A percentile compares a stretch with the other conserved stretches of the same genome.
phyloP scores from a whole-genome alignment of 2,113 vertebrate genomes.

The Semicossyphus pulcher region DNA sequence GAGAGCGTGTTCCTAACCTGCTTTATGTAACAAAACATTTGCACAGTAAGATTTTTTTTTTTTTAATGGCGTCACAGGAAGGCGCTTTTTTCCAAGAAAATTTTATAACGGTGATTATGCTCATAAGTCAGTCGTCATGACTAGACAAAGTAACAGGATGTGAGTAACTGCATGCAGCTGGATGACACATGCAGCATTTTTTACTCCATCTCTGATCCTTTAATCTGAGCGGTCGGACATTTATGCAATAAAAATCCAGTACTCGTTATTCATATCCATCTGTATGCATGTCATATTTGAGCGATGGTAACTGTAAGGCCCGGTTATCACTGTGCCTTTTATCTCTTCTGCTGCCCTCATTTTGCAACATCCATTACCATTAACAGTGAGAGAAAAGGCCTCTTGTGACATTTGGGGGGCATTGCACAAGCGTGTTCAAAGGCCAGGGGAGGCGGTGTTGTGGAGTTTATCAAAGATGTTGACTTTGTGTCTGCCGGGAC shows the following conservation, averaged over 20 bases:
- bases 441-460: background rate
- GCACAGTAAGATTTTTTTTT: background rate
- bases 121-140: background rate
- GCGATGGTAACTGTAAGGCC: conserved; percentile 5
- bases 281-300: conserved; percentile 31
- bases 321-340: background rate
- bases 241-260: background rate
- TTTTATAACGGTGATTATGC: conserved; percentile 1
- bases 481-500: conserved; percentile 25
- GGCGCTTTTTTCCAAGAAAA: conserved; percentile 11
- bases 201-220: background rate
- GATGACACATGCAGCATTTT: conserved; percentile 18
- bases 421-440: conserved; percentile 29
- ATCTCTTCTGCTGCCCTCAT: conserved; percentile 1
- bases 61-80: background rate
- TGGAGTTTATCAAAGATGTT: conserved; percentile 32
- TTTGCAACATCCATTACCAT: conserved; percentile 19
- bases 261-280: conserved; percentile 49
- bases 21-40: background rate
- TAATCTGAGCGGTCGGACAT: background rate
- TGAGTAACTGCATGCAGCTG: background rate
- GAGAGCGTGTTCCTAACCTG: background rate
- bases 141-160: conserved; percentile 14
- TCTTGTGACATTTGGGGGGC: conserved; percentile 37
- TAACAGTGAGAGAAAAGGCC: conserved; percentile 6